These are phyloP conservation scores for Ailurus styani DNA, from an alignment of 2,113 vertebrate species.

Conservation along the genomic window DNA sequence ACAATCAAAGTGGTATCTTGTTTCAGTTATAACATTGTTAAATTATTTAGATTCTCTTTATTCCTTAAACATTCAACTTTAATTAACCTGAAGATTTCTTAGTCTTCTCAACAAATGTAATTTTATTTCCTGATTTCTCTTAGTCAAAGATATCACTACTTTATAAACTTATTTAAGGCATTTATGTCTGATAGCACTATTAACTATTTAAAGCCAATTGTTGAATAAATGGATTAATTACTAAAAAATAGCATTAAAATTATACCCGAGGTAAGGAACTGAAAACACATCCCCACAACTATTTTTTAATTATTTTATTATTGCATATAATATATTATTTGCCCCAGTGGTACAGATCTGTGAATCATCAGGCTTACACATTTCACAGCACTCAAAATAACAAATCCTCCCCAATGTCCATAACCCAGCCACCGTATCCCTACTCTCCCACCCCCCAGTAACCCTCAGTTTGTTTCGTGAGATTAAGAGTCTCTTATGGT, in stretches of 20 bases:
- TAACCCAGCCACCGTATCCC: too few species aligned
- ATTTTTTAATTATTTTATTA: background rate
- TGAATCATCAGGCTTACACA: too few species aligned
- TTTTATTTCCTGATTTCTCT: background rate
- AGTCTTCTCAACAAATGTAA: background rate
- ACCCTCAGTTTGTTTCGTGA: too few species aligned
- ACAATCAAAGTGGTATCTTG: background rate
- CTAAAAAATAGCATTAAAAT: background rate
- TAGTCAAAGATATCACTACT: background rate
- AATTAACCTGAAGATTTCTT: background rate
- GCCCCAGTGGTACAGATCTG: too few species aligned
- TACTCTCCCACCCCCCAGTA: too few species aligned
- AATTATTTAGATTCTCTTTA: conserved; percentile 16
- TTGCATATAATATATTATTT: too few species aligned
- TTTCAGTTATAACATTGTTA: background rate
- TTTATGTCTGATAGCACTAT: background rate
- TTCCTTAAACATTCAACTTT: background rate
- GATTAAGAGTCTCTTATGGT: too few species aligned
- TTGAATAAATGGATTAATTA: background rate
- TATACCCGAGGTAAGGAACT: background rate
- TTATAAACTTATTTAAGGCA: background rate
- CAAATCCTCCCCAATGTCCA: too few species aligned
- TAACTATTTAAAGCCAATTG: background rate
- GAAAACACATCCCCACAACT: background rate
- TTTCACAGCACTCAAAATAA: too few species aligned